Percentiles rank a stretch among this genome's conserved stretches.
phyloP scores from a whole-genome alignment of 2,797 vertebrate genomes.

The Natrix natrix region DNA sequence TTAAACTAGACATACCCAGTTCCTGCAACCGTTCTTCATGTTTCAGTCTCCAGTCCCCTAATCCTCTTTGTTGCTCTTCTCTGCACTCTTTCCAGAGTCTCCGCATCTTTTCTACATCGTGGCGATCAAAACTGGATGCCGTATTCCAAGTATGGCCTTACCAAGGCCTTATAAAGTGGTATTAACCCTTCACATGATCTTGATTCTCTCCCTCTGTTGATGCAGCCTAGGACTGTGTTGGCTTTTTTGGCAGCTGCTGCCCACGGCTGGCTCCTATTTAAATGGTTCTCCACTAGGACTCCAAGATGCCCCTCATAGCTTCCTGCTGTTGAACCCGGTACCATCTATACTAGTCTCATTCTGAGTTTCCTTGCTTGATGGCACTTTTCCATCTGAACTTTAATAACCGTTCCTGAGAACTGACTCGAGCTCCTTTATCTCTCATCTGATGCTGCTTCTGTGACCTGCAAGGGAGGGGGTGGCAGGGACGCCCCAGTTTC shows the following conservation, averaged over 20 bases:
- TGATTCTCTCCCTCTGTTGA: neutral
- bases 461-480: neutral
- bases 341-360: rapidly evolving
- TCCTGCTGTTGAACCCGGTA: rapidly evolving
- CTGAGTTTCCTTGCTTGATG: neutral
- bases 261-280: neutral
- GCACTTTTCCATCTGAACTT: neutral
- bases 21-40: neutral
- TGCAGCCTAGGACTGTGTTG: neutral
- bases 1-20: too few species aligned
- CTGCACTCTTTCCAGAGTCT: neutral
- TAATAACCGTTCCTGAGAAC: neutral
- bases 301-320: neutral
- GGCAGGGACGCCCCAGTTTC: neutral
- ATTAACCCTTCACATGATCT: neutral
- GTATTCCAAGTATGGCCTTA: neutral
- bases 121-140: neutral
- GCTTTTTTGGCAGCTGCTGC: neutral
- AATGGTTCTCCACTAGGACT: rapidly evolving
- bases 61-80: neutral
- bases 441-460: neutral
- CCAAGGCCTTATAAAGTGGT: neutral
- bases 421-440: neutral
- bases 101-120: neutral
- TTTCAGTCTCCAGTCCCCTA: neutral